Evolutionary conservation across 2,888 invertebrate species (phyloP).

Genomic region (Netelia inedita): DNA sequence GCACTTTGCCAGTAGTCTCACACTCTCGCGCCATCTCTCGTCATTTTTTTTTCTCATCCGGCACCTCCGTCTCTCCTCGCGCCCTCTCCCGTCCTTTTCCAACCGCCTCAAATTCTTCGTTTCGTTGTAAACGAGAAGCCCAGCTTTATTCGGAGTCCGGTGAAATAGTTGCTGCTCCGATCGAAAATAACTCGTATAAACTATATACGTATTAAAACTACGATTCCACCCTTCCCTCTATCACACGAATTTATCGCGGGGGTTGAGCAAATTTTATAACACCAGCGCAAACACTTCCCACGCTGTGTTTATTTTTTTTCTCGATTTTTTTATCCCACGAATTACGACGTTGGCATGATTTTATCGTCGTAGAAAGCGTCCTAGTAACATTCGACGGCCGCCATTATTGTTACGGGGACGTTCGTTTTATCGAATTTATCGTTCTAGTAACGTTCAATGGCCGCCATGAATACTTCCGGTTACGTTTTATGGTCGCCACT

Average conservation of each 20-base stretch:
- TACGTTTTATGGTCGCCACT: too few relatives aligned
- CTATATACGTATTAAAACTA: conserved; percentile 34
- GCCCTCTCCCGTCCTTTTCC: conserved; percentile 42
- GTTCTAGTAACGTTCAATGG: too few relatives aligned
- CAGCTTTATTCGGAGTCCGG: conserved; percentile 58
- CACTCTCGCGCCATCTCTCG: conserved; percentile 59
- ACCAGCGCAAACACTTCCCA: background rate
- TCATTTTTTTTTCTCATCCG: conserved; percentile 32
- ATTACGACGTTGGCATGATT: background rate
- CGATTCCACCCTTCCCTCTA: conserved; percentile 3
- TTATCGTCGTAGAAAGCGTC: too few relatives aligned
- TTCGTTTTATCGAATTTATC: too few relatives aligned
- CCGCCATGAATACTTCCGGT: too few relatives aligned
- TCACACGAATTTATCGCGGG: conserved; percentile 3
- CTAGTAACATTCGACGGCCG: too few relatives aligned
- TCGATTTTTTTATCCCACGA: background rate
- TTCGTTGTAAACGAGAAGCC: conserved; percentile 43
- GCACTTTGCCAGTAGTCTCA: conserved; percentile 69
- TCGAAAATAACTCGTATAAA: conserved; percentile 59
- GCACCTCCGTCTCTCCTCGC: conserved; percentile 45
- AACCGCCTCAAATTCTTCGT: conserved; percentile 61
- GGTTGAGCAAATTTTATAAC: background rate
- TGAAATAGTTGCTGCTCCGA: conserved; percentile 43
- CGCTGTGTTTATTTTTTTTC: background rate
- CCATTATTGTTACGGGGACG: too few relatives aligned